Base-by-base conservation (phyloP, 2,797 vertebrate genomes). In the Acanthopagrus latus region DNA sequence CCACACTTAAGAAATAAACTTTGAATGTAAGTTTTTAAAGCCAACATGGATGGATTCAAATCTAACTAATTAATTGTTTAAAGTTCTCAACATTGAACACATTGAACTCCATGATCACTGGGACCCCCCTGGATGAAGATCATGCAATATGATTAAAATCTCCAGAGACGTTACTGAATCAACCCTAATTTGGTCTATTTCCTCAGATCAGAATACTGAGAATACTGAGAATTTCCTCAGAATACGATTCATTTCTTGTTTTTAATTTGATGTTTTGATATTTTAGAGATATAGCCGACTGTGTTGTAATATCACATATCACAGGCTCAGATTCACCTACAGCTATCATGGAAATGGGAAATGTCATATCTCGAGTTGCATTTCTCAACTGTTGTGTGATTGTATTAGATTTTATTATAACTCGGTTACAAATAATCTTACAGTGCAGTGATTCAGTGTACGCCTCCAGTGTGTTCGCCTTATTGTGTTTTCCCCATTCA, bases 141-240 rank as follows among this genome's bases (percentile, higher is more conserved):
- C 33, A 33, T 33, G 33, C 33, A 7, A 59, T 63, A n/a, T 46
- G 47, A 78, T 65, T 2, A 46, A 64, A 48, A 60, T 13, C n/a
- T 75, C 50, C 10, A 67, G 14, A 38, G n/a, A 64, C 56, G 27
- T 16, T n/a, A 38, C 18, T n/a, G 11, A 48, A 52, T 54, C 1
- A 54, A 55, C 11, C 10, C 10, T 6, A 55, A 52, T 14, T n/a
- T 50, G 13, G 41, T 25, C 18, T 54, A 43, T 16, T 69, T 72
- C 13, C 14, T 73, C n/a, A 64, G 25, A 1, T 17, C 3, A 47
- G n/a, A n/a, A n/a, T n/a, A n/a, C n/a, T n/a, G n/a, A n/a, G n/a
- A n/a, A n/a, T n/a, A n/a, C n/a, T n/a, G n/a, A n/a, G n/a, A n/a
- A n/a, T n/a, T n/a, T n/a, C n/a, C n/a, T n/a, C n/a, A 55, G n/a